phyloP scores from a whole-genome alignment of 2,797 vertebrate genomes.

The Eospalax fontanierii region DNA sequence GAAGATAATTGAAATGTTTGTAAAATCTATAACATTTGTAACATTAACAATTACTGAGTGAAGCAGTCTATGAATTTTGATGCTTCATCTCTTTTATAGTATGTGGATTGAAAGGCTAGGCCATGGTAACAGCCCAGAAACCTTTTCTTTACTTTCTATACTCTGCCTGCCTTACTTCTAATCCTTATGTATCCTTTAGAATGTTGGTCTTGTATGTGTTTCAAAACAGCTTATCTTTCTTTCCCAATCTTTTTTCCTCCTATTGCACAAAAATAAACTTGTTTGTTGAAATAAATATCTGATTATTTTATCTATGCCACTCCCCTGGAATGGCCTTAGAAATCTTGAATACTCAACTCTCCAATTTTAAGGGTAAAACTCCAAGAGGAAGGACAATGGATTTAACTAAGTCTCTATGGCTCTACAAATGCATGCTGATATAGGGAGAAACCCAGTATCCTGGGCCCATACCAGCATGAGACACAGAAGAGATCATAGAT shows the following conservation, averaged over 20 bases:
- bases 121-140: background rate
- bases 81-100: background rate
- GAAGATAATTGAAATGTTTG: constrained; percentile 6
- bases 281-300: constrained; percentile 5
- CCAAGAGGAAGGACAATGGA: background rate
- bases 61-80: constrained; percentile 30
- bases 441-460: background rate
- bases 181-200: background rate
- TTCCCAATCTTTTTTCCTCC: background rate
- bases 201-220: background rate
- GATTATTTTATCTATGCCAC: background rate
- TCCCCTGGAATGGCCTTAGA: background rate
- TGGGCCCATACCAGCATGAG: background rate
- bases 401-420: background rate
- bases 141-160: background rate
- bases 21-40: background rate
- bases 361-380: constrained; percentile 36
- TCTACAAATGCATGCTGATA: background rate
- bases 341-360: background rate
- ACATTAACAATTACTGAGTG: constrained; percentile 7
- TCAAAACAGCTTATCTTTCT: background rate
- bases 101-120: constrained; percentile 23
- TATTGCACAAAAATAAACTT: background rate
- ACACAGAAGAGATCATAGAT: background rate
- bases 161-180: background rate